Percentiles rank a stretch among this genome's conserved stretches.
Conservation (phyloP, 2,888 invertebrate species). For the Drosophila austrosaltans region DNA sequence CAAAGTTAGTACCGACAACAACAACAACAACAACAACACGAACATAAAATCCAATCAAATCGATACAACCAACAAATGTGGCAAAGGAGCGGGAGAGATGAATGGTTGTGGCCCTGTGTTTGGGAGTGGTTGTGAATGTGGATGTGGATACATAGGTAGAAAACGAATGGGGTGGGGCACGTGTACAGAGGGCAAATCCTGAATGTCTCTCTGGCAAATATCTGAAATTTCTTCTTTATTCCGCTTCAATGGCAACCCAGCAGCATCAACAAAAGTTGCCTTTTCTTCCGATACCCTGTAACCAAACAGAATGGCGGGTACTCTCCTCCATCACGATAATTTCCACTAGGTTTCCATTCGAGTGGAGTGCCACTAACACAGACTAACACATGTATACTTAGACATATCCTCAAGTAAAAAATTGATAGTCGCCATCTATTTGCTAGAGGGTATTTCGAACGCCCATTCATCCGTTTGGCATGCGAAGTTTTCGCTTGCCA, state of each 20-base stretch:
- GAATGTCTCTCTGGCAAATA: constrained; percentile 31
- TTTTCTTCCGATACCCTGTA: constrained; percentile 9
- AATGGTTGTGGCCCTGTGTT: neutral
- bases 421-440: no score
- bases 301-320: neutral
- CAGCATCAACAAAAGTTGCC: constrained; percentile 18
- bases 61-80: constrained; percentile 62
- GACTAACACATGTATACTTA: no score
- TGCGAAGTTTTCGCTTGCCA: constrained; percentile 8
- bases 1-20: constrained; percentile 52
- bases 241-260: constrained; percentile 3
- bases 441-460: neutral
- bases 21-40: constrained; percentile 29
- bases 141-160: neutral
- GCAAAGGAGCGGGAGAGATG: constrained; percentile 1
- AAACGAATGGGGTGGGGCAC: neutral
- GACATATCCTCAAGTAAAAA: no score
- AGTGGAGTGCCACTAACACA: no score
- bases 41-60: constrained; percentile 75
- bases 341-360: no score
- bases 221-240: constrained; percentile 56
- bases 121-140: neutral
- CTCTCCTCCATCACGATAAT: no score
- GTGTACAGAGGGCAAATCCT: constrained; percentile 16
- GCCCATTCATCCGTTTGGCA: neutral